Base-by-base conservation (phyloP, 2,888 invertebrate genomes). In the Zaprionus obscuricornis region DNA sequence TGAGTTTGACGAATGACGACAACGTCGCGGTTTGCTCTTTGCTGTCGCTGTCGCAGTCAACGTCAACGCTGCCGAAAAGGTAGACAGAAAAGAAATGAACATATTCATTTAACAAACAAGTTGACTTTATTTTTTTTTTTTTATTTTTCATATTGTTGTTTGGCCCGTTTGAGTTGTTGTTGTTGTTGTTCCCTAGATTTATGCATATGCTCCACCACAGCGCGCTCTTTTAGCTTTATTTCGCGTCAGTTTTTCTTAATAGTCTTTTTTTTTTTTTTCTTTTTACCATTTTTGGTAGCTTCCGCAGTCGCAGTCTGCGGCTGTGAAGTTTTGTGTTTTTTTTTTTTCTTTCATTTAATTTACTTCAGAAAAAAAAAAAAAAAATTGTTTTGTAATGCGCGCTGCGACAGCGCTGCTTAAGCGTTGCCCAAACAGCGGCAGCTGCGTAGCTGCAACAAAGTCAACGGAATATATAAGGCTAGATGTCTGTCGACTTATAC, bases 381-480 rank as follows among this genome's bases (percentile, higher is more conserved):
- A 66, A 81, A 85, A 83, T 83, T 84, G 81, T 84, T 87, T 87
- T 88, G 88, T 88, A 87, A 88, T 83, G 74, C 66, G 27, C 14
- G 54, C 57, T 4, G 13, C 55, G 66, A 67, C 67, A 43, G 18
- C 56, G 16, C 26, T 68, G 67, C 11, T 14, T 26, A 5, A 40
- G 40, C 22, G 7, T 18, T 20, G 20, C 22, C 43, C 31, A 11
- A 26, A 11, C 47, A 42, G 18, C 51, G 47, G 24, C 66, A 29
- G 46, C 62, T 14, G 66, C 49, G 49, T 43, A 52, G 82, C 72
- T 37, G 86, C 54, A 60, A 55, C 47, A 77, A 74, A 49, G 68
- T 62, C 77, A 77, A 78, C 62, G 64, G n/a, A 84, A 88, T 90
- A 90, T 90, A 90, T 86, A 90, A 89, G 87, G 87, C 87, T 86